These are phyloP conservation scores for Cheirogaleus major DNA, from an alignment of 2,797 vertebrate species.

Conservation along the genomic window DNA sequence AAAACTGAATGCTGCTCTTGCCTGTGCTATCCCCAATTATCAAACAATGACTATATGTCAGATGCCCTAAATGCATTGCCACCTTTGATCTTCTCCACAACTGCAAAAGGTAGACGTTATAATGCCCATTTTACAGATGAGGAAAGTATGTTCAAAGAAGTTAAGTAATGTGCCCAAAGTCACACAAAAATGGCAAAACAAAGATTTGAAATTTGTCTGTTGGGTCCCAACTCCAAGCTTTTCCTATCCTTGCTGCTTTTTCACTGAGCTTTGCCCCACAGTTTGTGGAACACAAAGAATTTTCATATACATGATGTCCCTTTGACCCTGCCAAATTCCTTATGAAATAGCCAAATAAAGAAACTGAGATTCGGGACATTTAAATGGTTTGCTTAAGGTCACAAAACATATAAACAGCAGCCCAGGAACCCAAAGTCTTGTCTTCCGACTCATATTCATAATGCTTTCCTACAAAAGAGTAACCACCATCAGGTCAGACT, in stretches of 20 bases:
- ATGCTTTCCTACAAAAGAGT: neutral
- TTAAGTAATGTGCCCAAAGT: neutral
- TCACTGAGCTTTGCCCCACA: neutral
- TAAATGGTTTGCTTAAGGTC: neutral
- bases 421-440: neutral
- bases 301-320: neutral
- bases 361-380: neutral
- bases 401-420: neutral
- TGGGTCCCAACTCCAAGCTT: neutral
- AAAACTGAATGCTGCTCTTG: neutral
- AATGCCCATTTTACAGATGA: neutral
- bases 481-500: neutral
- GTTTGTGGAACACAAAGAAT: neutral
- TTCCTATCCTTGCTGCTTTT: neutral
- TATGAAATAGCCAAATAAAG: neutral
- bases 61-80: neutral
- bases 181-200: conserved; percentile 3
- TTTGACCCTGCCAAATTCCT: neutral
- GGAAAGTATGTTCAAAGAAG: neutral
- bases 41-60: neutral
- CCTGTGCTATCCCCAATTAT: neutral
- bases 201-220: neutral
- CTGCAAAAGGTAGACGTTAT: neutral
- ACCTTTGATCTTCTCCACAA: neutral
- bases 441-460: neutral